Evolutionary conservation across 2,797 vertebrate species (phyloP).

Genomic region (Danio tinwini): DNA sequence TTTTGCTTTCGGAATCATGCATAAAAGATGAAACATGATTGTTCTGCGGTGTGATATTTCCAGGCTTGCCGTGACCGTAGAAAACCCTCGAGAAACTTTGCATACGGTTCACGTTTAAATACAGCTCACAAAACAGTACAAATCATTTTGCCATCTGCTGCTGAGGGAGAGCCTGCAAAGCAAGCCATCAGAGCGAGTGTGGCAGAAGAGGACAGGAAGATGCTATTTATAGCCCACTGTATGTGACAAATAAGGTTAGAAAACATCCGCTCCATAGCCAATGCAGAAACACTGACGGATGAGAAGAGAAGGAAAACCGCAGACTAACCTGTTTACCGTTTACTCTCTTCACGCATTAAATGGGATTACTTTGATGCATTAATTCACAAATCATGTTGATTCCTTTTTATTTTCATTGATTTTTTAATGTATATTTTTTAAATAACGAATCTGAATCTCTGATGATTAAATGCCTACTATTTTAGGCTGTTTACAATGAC

Average conservation of each 20-base stretch:
- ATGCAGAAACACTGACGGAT: slow-evolving; percentile 34
- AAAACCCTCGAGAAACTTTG: background rate
- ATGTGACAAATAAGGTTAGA: slow-evolving; percentile 51
- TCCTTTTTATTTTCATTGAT: no score
- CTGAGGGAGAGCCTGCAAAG: slow-evolving; percentile 40
- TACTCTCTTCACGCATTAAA: background rate
- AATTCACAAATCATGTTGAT: background rate
- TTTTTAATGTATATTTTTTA: no score
- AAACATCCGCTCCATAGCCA: slow-evolving; percentile 26
- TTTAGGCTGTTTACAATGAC: no score
- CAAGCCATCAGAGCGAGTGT: slow-evolving; percentile 34
- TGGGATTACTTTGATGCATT: background rate
- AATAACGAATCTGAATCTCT: no score
- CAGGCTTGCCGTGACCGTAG: background rate
- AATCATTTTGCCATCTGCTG: slow-evolving; percentile 41
- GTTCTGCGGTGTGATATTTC: background rate
- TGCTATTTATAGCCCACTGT: slow-evolving; percentile 45
- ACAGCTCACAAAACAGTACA: slow-evolving; percentile 21
- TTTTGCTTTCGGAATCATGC: background rate
- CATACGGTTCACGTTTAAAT: slow-evolving; percentile 12
- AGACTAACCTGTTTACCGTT: background rate
- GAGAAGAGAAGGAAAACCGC: slow-evolving; percentile 8
- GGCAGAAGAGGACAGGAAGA: slow-evolving; percentile 34
- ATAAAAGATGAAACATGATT: background rate
- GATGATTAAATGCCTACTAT: no score